phyloP scores from a whole-genome alignment of 2,797 vertebrate genomes.

The Danio jaintianensis region DNA sequence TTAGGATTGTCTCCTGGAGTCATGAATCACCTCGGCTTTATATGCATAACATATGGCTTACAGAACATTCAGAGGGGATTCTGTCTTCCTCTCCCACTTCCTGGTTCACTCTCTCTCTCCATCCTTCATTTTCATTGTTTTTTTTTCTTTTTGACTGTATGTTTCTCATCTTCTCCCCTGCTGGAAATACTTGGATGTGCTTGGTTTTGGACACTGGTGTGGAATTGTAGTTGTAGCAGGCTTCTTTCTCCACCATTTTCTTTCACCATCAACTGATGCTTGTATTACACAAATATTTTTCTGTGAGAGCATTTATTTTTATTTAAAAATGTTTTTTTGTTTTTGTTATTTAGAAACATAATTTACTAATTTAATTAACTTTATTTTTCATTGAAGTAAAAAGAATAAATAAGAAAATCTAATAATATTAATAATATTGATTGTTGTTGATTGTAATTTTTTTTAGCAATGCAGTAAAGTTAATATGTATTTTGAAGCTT shows the following conservation, averaged over 20 bases:
- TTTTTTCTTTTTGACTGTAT: constrained; percentile 8
- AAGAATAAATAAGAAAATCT: too few relatives aligned
- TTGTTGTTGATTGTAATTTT: too few relatives aligned
- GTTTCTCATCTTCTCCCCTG: constrained; percentile 22
- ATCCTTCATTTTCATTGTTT: constrained; percentile 14
- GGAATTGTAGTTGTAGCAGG: neutral
- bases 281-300: neutral
- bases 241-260: neutral
- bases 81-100: constrained; percentile 55
- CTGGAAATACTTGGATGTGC: neutral
- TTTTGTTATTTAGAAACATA: too few relatives aligned
- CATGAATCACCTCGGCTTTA: constrained; percentile 58
- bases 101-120: constrained; percentile 19
- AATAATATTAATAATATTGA: too few relatives aligned
- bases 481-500: too few relatives aligned
- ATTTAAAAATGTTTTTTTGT: too few relatives aligned
- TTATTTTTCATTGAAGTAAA: too few relatives aligned
- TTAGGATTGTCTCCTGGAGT: constrained; percentile 50
- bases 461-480: too few relatives aligned
- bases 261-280: neutral
- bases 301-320: too few relatives aligned
- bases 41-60: constrained; percentile 54
- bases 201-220: neutral
- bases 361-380: too few relatives aligned
- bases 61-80: constrained; percentile 47